A percentile compares a stretch with the other conserved stretches of the same genome.
These are phyloP conservation scores for Suillia variegata DNA, from an alignment of 2,888 invertebrate species.

Conservation along the genomic window DNA sequence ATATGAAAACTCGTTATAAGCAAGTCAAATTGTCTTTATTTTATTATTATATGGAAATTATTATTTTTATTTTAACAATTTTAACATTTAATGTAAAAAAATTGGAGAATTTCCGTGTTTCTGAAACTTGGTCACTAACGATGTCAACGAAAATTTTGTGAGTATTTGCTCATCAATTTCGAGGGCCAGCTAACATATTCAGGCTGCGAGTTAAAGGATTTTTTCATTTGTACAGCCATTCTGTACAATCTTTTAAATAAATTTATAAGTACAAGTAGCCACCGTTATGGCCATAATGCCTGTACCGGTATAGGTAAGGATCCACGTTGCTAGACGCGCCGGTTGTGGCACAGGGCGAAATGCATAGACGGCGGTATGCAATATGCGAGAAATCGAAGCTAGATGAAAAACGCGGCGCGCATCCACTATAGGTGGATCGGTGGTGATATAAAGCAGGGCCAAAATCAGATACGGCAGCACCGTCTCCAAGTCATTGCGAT, in stretches of 20 bases:
- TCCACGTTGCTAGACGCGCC: conserved; percentile 44
- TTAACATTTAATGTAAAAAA: too few species aligned
- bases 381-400: conserved; percentile 64
- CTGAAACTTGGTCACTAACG: too few species aligned
- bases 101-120: too few species aligned
- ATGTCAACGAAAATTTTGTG: too few species aligned
- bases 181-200: too few species aligned
- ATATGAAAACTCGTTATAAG: too few species aligned
- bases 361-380: conserved; percentile 70
- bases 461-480: conserved; percentile 67
- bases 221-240: too few species aligned
- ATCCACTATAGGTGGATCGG: conserved; percentile 62
- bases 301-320: conserved; percentile 60
- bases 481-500: conserved; percentile 73
- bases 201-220: too few species aligned
- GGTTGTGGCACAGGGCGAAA: conserved; percentile 67
- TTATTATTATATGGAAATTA: too few species aligned
- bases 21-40: too few species aligned
- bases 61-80: too few species aligned
- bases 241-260: conserved; percentile 42
- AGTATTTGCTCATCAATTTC: too few species aligned
- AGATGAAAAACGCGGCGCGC: conserved; percentile 65
- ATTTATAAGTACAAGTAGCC: conserved; percentile 49
- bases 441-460: conserved; percentile 65
- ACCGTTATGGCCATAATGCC: conserved; percentile 63